These are phyloP conservation scores for Sepiola atlantica DNA, from an alignment of 2,888 invertebrate species.

Conservation along the genomic window DNA sequence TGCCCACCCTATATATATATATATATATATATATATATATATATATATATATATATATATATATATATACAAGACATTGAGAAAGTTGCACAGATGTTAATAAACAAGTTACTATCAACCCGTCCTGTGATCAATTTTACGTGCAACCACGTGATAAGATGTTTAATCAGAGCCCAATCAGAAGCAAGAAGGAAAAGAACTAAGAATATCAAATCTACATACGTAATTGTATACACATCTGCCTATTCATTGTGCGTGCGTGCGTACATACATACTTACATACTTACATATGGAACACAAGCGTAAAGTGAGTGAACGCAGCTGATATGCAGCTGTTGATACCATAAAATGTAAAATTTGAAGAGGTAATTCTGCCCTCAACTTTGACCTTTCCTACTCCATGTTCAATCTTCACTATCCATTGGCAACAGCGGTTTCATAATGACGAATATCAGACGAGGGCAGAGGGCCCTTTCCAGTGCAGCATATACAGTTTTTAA, in stretches of 20 bases:
- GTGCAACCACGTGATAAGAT: not conserved
- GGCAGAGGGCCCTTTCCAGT: not conserved
- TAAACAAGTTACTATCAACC: not conserved
- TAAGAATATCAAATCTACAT: not conserved
- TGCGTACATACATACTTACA: not conserved
- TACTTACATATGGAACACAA: not conserved
- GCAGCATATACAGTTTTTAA: not conserved
- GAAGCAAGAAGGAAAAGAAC: not conserved
- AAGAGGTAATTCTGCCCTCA: not conserved
- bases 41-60: conserved; percentile 32
- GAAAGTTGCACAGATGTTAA: not conserved
- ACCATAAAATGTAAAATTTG: not conserved
- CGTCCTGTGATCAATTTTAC: not conserved
- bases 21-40: conserved; percentile 32
- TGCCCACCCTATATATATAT: no score
- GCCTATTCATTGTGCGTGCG: not conserved
- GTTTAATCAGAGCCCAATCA: conserved; percentile 3
- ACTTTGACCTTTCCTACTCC: not conserved
- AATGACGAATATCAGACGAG: not conserved
- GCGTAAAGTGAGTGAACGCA: not conserved
- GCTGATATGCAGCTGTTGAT: conserved; percentile 15
- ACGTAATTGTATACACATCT: not conserved
- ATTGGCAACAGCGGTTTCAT: not conserved
- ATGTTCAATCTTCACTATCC: not conserved
- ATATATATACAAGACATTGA: no score